Evolutionary conservation across 53 echinoderm and acorn worm genomes (phyloP).

Genomic region (Echinometra lucunter): DNA sequence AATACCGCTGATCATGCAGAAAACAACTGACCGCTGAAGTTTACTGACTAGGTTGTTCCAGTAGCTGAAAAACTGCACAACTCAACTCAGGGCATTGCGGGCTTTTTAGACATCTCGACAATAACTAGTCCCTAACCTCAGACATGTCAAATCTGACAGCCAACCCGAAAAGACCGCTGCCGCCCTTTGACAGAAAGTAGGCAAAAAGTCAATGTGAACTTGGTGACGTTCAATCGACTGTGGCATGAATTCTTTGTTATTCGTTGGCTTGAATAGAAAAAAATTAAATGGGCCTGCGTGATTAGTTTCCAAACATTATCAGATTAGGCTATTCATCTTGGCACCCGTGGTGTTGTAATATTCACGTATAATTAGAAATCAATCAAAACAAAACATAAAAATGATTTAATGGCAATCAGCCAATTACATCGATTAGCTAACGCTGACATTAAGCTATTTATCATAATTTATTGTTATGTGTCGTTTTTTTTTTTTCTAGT

Average conservation of each 20-base stretch:
- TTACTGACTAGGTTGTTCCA: too few species aligned
- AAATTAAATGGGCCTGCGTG: not conserved
- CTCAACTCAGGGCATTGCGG: too few species aligned
- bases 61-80: too few species aligned
- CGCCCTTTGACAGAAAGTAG: not conserved
- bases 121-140: too few species aligned
- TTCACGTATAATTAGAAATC: not conserved
- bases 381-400: not conserved
- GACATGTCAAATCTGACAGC: not conserved
- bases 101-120: too few species aligned
- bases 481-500: not conserved
- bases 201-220: too few species aligned
- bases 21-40: too few species aligned
- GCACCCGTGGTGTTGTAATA: not conserved
- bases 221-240: not conserved
- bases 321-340: not conserved
- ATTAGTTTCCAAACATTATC: not conserved
- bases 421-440: not conserved
- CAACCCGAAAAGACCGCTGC: not conserved
- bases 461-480: too few species aligned
- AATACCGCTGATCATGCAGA: too few species aligned
- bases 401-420: not conserved
- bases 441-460: too few species aligned
- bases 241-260: not conserved
- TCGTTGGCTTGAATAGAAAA: not conserved